Base-by-base conservation (phyloP, 2,888 invertebrate species). In the Synanthedon tipuliformis region DNA sequence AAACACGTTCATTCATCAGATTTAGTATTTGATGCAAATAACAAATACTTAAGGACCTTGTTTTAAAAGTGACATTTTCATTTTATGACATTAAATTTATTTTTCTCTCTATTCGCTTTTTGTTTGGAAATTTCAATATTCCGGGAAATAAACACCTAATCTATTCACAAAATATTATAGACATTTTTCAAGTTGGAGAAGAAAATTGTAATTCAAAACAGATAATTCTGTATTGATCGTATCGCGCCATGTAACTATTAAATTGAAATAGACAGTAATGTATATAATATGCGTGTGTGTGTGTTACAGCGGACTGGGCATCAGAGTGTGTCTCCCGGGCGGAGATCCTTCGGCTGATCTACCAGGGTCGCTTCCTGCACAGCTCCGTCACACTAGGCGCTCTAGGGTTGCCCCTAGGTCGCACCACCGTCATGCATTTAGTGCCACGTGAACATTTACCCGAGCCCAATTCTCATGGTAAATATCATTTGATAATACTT, bases 401-500 rank as follows among this genome's bases (percentile, higher is more conserved):
- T 72, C 92, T 99, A 75, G 97, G 98, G 76, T 92, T 99, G 86
- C 96, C 97, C 63, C 92, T 95, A 70, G 98, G 98, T 68, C 98
- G 97, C 89, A 99, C 98, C 74, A 98, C 98, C 78, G 99, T 99
- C 80, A 99, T 99, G 99, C 99, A 99, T 90, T 93, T 99, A 75
- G 99, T 99, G 83, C 98, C 99, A 68, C 92, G 99, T 89, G 99
- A 99, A 89, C 98, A 97, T 87, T 90, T 99, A 85, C 99, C 99
- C 73, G 99, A 99, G 90, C 99, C 99, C 73, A 99, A 98, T 90
- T 96, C 96, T 71, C 96, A 96, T 91, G 96, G 96, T 96, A 84
- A 50, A 34, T 34, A 34, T 34, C 10, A 10, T 34, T 34, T 34
- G 7, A 10, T 34, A 34, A 8, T 23, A 23, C 16, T 18, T 18